A percentile compares a stretch with the other conserved stretches of the same genome.
Conservation (phyloP, 2,113 vertebrate genomes). For the Lampris incognitus region DNA sequence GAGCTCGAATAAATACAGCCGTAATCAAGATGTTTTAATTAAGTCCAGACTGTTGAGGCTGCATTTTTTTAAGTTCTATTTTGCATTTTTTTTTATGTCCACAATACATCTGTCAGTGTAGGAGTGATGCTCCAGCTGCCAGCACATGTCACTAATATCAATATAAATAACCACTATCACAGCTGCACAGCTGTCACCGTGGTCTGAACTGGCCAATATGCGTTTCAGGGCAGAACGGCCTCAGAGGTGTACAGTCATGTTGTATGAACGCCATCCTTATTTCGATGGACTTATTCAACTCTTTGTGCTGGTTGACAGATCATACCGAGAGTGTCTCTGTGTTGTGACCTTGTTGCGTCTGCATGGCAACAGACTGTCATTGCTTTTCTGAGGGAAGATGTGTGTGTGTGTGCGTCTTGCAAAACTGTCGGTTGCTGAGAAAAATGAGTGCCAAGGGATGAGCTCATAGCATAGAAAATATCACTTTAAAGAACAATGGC, state of each 20-base stretch:
- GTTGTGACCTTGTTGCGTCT: background rate
- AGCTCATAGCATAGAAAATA: constrained; percentile 54
- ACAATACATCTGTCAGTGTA: background rate
- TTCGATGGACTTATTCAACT: background rate
- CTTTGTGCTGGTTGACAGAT: background rate
- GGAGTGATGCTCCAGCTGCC: background rate
- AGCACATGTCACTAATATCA: background rate
- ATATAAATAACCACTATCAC: background rate
- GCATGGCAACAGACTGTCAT: constrained; percentile 20
- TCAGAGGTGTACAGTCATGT: background rate
- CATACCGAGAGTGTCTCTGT: background rate
- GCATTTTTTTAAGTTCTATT: background rate
- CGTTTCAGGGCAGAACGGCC: background rate
- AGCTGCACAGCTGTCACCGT: background rate
- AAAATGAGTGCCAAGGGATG: constrained; percentile 4
- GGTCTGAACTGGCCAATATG: background rate
- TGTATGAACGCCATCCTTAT: background rate
- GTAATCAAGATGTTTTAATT: background rate
- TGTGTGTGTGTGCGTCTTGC: background rate
- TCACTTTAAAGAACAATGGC: constrained; percentile 44
- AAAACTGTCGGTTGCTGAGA: constrained; percentile 2
- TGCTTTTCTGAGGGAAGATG: constrained; percentile 7
- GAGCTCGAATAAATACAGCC: too few species aligned
- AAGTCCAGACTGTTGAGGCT: background rate
- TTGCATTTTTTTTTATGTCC: background rate